phyloP scores from a whole-genome alignment of 2,113 vertebrate species.

The Alligator sinensis region DNA sequence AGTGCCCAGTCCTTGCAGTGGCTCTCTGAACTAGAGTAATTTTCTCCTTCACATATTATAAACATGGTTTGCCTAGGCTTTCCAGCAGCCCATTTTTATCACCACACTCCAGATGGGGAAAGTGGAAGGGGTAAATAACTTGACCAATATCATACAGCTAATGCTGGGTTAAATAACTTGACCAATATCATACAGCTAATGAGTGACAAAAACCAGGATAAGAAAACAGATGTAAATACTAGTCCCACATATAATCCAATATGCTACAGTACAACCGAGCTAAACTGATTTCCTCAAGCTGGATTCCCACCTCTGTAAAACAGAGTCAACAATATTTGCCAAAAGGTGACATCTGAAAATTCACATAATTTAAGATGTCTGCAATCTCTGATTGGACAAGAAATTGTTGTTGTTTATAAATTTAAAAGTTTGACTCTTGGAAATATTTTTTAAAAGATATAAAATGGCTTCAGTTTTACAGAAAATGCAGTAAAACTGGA shows the following conservation, averaged over 20 bases:
- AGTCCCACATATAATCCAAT: neutral
- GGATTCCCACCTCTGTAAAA: neutral
- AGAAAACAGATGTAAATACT: neutral
- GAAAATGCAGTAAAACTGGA: neutral
- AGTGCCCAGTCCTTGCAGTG: neutral
- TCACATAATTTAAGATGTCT: neutral
- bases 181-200: rapidly evolving
- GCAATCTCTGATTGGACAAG: neutral
- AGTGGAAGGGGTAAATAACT: neutral
- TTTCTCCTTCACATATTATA: neutral
- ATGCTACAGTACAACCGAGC: neutral
- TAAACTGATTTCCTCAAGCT: neutral
- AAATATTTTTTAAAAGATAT: neutral
- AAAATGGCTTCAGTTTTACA: neutral
- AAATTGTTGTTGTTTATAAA: neutral
- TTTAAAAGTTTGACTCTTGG: neutral
- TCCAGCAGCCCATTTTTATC: neutral
- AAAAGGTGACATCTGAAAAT: neutral
- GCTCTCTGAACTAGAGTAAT: neutral
- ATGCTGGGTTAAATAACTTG: neutral
- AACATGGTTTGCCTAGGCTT: no score
- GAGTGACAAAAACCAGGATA: neutral
- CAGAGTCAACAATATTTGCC: neutral
- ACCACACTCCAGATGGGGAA: neutral
- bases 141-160: neutral